Evolutionary conservation across 2,797 vertebrate species (phyloP).

Genomic region (Potorous gilbertii): DNA sequence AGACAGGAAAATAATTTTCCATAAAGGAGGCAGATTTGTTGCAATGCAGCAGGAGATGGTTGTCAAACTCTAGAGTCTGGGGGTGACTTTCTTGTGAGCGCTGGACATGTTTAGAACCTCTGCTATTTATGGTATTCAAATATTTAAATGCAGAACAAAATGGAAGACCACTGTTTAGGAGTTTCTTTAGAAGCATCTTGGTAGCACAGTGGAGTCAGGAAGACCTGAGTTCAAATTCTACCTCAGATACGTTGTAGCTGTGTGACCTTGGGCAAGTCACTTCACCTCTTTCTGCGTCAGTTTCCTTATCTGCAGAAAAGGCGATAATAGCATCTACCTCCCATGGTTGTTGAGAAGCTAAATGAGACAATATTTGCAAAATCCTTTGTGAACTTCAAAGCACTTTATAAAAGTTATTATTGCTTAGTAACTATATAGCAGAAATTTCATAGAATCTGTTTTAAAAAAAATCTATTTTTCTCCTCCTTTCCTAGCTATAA

Average conservation of each 20-base stretch:
- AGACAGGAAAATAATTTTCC: slow-evolving; percentile 4
- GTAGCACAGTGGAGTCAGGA: neutral
- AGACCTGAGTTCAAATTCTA: slow-evolving; percentile 50
- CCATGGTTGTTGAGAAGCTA: neutral
- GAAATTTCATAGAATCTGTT: slow-evolving; percentile 17
- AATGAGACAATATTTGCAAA: neutral
- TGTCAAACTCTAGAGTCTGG: slow-evolving; percentile 5
- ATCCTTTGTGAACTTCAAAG: neutral
- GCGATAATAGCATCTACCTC: slow-evolving; percentile 12
- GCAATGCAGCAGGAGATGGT: neutral
- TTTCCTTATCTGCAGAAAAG: slow-evolving; percentile 53
- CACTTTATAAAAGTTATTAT: neutral
- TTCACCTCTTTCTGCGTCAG: neutral
- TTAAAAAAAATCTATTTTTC: neutral
- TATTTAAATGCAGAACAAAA: slow-evolving; percentile 45
- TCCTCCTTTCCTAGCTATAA: slow-evolving; percentile 86
- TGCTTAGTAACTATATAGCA: neutral
- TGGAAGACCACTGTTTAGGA: neutral
- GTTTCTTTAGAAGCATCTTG: neutral
- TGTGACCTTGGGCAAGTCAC: slow-evolving; percentile 55
- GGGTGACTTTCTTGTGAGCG: slow-evolving; percentile 26
- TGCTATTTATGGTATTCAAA: slow-evolving; percentile 28
- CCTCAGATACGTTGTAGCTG: slow-evolving; percentile 35
- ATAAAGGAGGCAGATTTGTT: slow-evolving; percentile 6
- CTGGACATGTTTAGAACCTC: slow-evolving; percentile 23